phyloP scores from a whole-genome alignment of 2,888 invertebrate species.

The Parnassius smintheus region DNA sequence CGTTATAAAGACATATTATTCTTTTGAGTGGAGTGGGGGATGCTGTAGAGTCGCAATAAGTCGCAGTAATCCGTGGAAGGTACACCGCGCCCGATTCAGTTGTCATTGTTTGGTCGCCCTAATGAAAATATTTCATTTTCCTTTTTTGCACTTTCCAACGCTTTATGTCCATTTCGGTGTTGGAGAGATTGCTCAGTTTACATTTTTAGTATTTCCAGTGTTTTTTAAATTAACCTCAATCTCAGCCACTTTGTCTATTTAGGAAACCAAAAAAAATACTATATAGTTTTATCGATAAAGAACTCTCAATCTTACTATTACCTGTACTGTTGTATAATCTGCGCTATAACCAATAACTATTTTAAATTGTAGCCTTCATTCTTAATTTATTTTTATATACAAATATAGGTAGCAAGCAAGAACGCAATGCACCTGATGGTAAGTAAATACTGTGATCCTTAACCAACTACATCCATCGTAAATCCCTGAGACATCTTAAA shows the following conservation, averaged over 20 bases:
- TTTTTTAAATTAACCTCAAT: not conserved
- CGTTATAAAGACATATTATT: slow-evolving; percentile 80
- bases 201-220: not conserved
- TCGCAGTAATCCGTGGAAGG: slow-evolving; percentile 72
- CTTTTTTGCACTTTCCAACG: slow-evolving; percentile 52
- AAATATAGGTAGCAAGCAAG: no score
- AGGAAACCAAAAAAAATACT: no score
- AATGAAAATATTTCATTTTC: slow-evolving; percentile 75
- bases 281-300: no score
- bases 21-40: slow-evolving; percentile 68
- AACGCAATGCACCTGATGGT: no score
- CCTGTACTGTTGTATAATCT: no score
- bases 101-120: slow-evolving; percentile 70
- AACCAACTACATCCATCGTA: no score
- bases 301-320: no score
- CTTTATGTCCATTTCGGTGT: slow-evolving; percentile 36
- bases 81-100: slow-evolving; percentile 62
- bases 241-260: not conserved
- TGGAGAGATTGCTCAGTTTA: slow-evolving; percentile 29
- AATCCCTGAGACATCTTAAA: no score
- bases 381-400: no score
- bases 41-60: slow-evolving; percentile 68
- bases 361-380: no score
- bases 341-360: no score
- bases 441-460: no score